Conservation (phyloP, 2,113 vertebrate species). For the Ancistrus triradiatus region DNA sequence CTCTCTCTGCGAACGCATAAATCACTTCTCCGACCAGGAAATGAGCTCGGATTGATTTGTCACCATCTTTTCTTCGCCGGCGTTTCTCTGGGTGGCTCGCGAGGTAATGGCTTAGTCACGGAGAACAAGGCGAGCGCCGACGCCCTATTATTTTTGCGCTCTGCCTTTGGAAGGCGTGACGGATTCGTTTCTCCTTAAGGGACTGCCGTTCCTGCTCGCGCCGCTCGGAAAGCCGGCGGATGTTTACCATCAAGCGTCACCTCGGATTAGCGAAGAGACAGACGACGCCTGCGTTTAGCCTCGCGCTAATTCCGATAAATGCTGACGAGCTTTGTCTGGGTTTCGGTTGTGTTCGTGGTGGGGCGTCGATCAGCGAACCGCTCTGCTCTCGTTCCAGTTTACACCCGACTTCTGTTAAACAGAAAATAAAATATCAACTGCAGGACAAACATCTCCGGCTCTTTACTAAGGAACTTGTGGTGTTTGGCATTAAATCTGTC, state of each 20-base stretch:
- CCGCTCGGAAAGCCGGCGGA: too few relatives aligned
- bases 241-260: conserved; percentile 6
- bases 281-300: not conserved
- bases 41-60: conserved; percentile 61
- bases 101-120: conserved; percentile 45
- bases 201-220: conserved; percentile 1
- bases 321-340: too few relatives aligned
- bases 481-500: too few relatives aligned
- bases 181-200: conserved; percentile 32
- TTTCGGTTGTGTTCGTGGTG: too few relatives aligned
- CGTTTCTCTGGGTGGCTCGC: conserved; percentile 35
- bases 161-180: conserved; percentile 29
- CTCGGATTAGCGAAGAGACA: not conserved
- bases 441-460: too few relatives aligned
- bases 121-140: conserved; percentile 22
- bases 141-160: conserved; percentile 35
- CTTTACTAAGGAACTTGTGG: too few relatives aligned
- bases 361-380: too few relatives aligned
- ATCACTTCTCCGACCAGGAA: conserved; percentile 57
- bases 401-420: too few relatives aligned
- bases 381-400: too few relatives aligned
- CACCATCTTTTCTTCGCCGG: conserved; percentile 38
- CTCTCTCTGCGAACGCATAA: too few relatives aligned
- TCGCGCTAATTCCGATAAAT: too few relatives aligned
- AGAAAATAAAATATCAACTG: too few relatives aligned